phyloP scores from a whole-genome alignment of 2,888 invertebrate genomes.

The Autographa gamma region DNA sequence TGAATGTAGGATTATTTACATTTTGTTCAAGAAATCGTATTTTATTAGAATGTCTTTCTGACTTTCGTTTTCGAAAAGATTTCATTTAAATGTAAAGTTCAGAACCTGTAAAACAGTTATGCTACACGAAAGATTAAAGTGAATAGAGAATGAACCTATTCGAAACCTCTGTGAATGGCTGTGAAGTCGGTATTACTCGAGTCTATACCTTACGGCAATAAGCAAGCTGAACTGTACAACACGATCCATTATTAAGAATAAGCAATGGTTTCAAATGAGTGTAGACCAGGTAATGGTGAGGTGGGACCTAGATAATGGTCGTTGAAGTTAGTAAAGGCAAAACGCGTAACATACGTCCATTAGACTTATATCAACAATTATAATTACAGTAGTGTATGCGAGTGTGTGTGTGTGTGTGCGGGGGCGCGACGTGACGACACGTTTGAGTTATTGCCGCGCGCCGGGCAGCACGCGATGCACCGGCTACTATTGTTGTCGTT shows the following conservation, averaged over 20 bases:
- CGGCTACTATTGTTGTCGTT: neutral
- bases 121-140: neutral
- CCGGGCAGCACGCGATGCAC: neutral
- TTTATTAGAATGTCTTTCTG: constrained; percentile 7
- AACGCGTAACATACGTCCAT: neutral
- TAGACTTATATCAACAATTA: neutral
- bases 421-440: neutral
- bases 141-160: neutral
- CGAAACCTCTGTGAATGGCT: too few relatives aligned
- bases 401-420: neutral
- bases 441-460: neutral
- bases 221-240: too few relatives aligned
- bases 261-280: neutral
- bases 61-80: neutral
- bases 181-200: too few relatives aligned
- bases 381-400: neutral
- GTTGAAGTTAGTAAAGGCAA: neutral
- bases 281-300: neutral
- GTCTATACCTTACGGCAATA: too few relatives aligned
- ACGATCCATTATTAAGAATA: neutral
- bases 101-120: neutral
- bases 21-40: constrained; percentile 22
- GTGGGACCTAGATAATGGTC: neutral
- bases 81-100: neutral
- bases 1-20: constrained; percentile 8